A percentile compares a stretch with the other conserved stretches of the same genome.
These are phyloP conservation scores for Lucifuga dentata DNA, from an alignment of 2,113 vertebrate species.

Conservation along the genomic window DNA sequence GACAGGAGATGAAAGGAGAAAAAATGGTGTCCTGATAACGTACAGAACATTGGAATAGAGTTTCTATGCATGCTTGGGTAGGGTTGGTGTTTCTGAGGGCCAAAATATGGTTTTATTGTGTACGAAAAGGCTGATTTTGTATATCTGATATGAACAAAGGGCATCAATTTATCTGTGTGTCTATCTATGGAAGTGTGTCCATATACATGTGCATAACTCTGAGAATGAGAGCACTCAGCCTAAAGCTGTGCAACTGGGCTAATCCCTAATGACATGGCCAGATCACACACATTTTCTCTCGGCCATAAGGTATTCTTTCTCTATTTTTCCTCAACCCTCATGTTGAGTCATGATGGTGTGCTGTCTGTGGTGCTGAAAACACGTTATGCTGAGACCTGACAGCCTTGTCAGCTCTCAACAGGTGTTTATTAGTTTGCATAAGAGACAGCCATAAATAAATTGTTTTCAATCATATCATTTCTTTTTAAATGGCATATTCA, in stretches of 20 bases:
- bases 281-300: conserved; percentile 22
- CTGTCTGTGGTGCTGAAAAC: conserved; percentile 74
- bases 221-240: conserved; percentile 59
- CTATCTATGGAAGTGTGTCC: conserved; percentile 4
- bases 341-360: conserved; percentile 27
- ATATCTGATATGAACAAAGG: too few relatives aligned
- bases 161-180: conserved; percentile 21
- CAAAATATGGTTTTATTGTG: too few relatives aligned
- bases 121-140: too few relatives aligned
- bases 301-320: conserved; percentile 1
- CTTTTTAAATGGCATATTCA: not conserved
- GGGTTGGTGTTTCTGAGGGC: too few relatives aligned
- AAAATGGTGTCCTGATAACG: not conserved
- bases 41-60: too few relatives aligned
- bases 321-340: not conserved
- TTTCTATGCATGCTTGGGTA: too few relatives aligned
- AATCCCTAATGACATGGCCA: conserved; percentile 77
- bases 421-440: conserved; percentile 40
- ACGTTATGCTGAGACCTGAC: conserved; percentile 19
- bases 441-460: conserved; percentile 4
- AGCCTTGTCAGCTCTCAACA: conserved; percentile 65
- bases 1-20: not conserved
- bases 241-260: conserved; percentile 73
- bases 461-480: not conserved
- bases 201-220: conserved; percentile 13